phyloP scores from a whole-genome alignment of 2,113 vertebrate species.

The Sander lucioperca region DNA sequence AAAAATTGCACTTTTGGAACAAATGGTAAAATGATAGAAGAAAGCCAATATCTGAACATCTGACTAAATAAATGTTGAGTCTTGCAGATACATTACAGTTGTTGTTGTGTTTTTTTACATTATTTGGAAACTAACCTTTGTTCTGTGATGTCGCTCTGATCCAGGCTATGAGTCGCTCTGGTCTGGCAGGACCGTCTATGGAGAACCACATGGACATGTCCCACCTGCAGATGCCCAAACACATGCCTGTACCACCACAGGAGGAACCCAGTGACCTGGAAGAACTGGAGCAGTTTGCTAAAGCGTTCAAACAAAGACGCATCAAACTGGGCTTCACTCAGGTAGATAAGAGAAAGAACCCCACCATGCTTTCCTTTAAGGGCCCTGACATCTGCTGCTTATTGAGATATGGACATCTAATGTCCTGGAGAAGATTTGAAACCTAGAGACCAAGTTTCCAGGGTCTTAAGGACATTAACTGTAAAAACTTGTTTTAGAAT shows the following conservation, averaged over 20 bases:
- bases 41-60: too few species aligned
- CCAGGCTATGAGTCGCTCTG: slow-evolving; percentile 91
- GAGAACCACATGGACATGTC: slow-evolving; percentile 93
- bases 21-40: too few species aligned
- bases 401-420: background rate
- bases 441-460: background rate
- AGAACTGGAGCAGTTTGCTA: slow-evolving; percentile 97
- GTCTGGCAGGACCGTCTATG: slow-evolving; percentile 88
- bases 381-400: background rate
- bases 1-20: background rate
- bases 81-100: background rate
- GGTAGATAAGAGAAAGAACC: slow-evolving; percentile 73
- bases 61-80: background rate
- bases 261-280: slow-evolving; percentile 97
- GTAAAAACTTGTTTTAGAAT: too few species aligned
- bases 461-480: background rate
- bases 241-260: slow-evolving; percentile 83
- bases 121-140: slow-evolving; percentile 1
- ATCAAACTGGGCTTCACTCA: slow-evolving; percentile 99
- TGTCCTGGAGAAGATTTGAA: background rate
- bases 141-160: slow-evolving; percentile 23
- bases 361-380: background rate
- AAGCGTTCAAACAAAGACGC: slow-evolving; percentile 97
- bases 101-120: background rate
- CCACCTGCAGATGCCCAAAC: slow-evolving; percentile 92